Conservation (phyloP, 2,888 invertebrate species). For the Criorhina ranunculi region DNA sequence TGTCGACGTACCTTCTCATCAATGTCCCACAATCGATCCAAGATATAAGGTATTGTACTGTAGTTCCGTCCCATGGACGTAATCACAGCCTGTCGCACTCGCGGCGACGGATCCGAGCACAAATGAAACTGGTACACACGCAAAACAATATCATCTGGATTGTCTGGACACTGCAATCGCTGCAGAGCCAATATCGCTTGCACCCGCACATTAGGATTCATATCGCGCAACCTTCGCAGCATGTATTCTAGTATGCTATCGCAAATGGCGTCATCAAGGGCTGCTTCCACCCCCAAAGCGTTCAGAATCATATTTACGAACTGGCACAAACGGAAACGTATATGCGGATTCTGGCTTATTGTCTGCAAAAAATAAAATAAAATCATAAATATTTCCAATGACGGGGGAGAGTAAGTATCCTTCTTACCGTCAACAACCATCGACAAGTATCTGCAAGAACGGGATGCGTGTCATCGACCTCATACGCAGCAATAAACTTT, state of each 20-base stretch:
- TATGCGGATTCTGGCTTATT: constrained; percentile 85
- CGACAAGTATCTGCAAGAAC: constrained; percentile 80
- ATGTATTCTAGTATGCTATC: constrained; percentile 90
- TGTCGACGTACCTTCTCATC: constrained; percentile 89
- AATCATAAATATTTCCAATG: not conserved
- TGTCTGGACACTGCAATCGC: constrained; percentile 91
- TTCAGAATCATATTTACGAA: constrained; percentile 90
- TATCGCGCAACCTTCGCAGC: constrained; percentile 89
- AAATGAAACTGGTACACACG: constrained; percentile 89
- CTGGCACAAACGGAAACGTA: constrained; percentile 91
- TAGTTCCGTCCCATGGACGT: constrained; percentile 90
- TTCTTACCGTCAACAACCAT: constrained; percentile 81
- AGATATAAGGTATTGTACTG: constrained; percentile 88
- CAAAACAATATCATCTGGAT: constrained; percentile 91
- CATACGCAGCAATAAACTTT: constrained; percentile 88
- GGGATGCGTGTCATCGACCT: constrained; percentile 85
- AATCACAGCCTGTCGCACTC: constrained; percentile 89
- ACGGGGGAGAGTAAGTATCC: constrained; percentile 38
- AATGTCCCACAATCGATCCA: constrained; percentile 91
- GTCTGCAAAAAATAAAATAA: constrained; percentile 79
- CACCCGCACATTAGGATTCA: constrained; percentile 90
- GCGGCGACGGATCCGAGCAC: constrained; percentile 90
- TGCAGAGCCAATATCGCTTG: constrained; percentile 92
- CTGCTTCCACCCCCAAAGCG: constrained; percentile 90
- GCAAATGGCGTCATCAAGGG: constrained; percentile 91